Conservation (phyloP, 2,113 vertebrate species). For the Isichthys henryi region DNA sequence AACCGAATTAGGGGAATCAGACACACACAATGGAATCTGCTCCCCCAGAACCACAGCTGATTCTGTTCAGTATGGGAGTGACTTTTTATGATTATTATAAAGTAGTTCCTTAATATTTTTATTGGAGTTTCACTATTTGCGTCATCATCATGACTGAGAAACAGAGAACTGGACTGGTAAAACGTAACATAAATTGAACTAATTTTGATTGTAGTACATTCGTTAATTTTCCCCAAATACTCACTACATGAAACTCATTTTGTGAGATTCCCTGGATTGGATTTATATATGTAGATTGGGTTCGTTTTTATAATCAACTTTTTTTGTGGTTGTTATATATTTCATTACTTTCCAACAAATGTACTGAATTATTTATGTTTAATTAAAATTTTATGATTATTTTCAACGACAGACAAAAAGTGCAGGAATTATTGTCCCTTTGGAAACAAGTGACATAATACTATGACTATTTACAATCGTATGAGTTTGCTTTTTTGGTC, state of each 20-base stretch:
- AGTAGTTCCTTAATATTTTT: not conserved
- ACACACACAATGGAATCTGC: not conserved
- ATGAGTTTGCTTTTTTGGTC: not conserved
- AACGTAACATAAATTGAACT: not conserved
- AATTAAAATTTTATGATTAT: not conserved
- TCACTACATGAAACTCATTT: not conserved
- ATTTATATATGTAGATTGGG: not conserved
- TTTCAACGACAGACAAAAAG: not conserved
- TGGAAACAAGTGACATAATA: not conserved
- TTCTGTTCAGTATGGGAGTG: not conserved
- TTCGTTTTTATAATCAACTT: not conserved
- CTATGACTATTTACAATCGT: not conserved
- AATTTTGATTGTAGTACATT: not conserved
- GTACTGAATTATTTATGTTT: not conserved
- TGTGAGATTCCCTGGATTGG: not conserved
- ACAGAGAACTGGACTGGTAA: not conserved
- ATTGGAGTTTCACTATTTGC: not conserved
- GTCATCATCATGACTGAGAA: not conserved
- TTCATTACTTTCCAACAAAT: not conserved
- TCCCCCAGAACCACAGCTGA: not conserved
- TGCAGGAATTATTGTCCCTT: not conserved
- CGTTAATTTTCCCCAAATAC: not conserved
- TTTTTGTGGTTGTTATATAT: not conserved
- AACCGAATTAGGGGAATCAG: not conserved
- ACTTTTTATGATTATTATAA: not conserved